phyloP scores from a whole-genome alignment of 2,113 vertebrate genomes.

The Albula glossodonta region DNA sequence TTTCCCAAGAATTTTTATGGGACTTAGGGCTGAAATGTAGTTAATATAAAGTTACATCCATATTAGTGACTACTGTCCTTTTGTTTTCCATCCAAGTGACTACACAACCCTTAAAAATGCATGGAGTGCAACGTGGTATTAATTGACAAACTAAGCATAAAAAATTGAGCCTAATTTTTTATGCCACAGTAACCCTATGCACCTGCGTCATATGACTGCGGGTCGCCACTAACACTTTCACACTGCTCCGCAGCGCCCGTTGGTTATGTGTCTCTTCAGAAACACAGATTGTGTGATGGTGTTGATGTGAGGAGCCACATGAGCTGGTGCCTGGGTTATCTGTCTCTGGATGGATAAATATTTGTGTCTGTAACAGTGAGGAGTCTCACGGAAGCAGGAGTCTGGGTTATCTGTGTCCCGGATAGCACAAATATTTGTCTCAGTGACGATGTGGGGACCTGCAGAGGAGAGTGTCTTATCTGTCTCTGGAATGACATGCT shows the following conservation, averaged over 20 bases:
- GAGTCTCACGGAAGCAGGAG: not conserved
- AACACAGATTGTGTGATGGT: not conserved
- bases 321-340: not conserved
- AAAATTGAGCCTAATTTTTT: not conserved
- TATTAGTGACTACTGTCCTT: not conserved
- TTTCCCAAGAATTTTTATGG: too few relatives aligned
- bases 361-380: not conserved
- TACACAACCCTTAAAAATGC: not conserved
- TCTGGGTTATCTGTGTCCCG: not conserved
- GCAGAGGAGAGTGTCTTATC: not conserved
- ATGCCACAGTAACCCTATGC: not conserved
- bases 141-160: not conserved
- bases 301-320: not conserved
- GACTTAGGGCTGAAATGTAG: too few relatives aligned
- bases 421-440: not conserved
- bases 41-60: too few relatives aligned
- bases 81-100: not conserved
- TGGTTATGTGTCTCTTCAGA: not conserved
- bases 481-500: not conserved
- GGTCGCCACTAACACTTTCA: not conserved
- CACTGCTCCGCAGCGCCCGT: not conserved
- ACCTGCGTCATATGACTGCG: constrained; percentile 1
- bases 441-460: not conserved
- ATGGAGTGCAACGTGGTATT: not conserved
- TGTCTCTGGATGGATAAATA: not conserved